Evolutionary conservation across 2,888 invertebrate genomes (phyloP), one percentile per base, ranked within the genome.

Genomic region (Pteria penguin): DNA sequence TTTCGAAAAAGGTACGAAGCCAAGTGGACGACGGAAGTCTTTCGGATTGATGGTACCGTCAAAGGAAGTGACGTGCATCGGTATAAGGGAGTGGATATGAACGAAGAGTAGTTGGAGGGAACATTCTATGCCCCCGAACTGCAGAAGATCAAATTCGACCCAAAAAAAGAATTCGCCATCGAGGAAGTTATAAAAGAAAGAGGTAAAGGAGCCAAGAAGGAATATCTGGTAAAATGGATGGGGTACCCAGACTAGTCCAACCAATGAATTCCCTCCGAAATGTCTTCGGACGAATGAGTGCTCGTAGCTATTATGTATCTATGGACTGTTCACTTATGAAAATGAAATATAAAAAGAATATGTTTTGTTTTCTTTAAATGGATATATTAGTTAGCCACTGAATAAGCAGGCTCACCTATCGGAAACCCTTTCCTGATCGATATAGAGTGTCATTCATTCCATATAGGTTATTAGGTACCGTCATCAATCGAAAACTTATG

Each of bases 1-100:
- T 83, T 83, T 62, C 65, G 71, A 26, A 81, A 82, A n/a, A 78
- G 80, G 0, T 82, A 79, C 65, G 31, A 74, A 62, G 73, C 80
- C 5, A 72, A 69, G n/a, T 81, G 80, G 80, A 76, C 57, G 4
- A 66, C 27, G 11, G 82, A 81, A 68, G 4, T 78, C 31, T 83
- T 82, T 70, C 75, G 65, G 1, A 52, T 82, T n/a, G n/a, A n/a
- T n/a, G n/a, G n/a, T n/a, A n/a, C n/a, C n/a, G n/a, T n/a, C n/a
- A n/a, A n/a, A n/a, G n/a, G n/a, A n/a, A 45, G 18, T 14, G 8
- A 18, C 11, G 11, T 18, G 8, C 18, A 45, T 45, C 8, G 11
- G 0, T 45, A 45, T 45, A 45, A 18, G 45, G 18, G 8, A 14
- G 18, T 60, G 14, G 80, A 80, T 57, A 54, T 58, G 33, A 62